phyloP scores from a whole-genome alignment of 1,140 invertebrate species.

The Bilobella aurantiaca region DNA sequence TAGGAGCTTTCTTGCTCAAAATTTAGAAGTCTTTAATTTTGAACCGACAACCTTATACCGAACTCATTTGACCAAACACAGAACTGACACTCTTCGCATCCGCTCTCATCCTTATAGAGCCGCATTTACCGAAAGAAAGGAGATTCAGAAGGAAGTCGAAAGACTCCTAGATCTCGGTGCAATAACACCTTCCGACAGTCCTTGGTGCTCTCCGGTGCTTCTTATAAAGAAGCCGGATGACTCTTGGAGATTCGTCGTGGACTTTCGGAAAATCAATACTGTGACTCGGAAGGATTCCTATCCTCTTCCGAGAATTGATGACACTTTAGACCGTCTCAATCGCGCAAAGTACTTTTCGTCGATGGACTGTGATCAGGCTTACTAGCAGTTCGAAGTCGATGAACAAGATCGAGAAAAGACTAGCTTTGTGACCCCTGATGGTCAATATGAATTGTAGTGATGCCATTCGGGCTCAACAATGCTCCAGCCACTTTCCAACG shows the following conservation, averaged over 20 bases:
- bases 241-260: constrained; percentile 32
- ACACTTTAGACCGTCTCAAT: constrained; percentile 35
- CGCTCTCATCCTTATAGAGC: neutral
- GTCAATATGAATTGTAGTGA: too few species aligned
- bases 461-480: constrained; percentile 41
- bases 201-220: neutral
- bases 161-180: neutral
- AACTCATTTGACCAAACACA: neutral
- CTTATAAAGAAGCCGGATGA: neutral
- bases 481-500: constrained; percentile 39
- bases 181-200: neutral
- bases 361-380: constrained; percentile 38
- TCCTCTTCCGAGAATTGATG: constrained; percentile 41
- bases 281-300: constrained; percentile 38
- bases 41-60: neutral
- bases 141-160: neutral
- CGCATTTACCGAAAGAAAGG: neutral
- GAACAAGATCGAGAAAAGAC: too few species aligned
- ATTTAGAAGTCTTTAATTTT: neutral
- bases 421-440: too few species aligned
- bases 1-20: neutral
- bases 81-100: neutral
- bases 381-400: too few species aligned
- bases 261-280: constrained; percentile 39
- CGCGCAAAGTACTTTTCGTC: constrained; percentile 33